phyloP scores from a whole-genome alignment of 1,140 invertebrate species.

The Littorina saxatilis region DNA sequence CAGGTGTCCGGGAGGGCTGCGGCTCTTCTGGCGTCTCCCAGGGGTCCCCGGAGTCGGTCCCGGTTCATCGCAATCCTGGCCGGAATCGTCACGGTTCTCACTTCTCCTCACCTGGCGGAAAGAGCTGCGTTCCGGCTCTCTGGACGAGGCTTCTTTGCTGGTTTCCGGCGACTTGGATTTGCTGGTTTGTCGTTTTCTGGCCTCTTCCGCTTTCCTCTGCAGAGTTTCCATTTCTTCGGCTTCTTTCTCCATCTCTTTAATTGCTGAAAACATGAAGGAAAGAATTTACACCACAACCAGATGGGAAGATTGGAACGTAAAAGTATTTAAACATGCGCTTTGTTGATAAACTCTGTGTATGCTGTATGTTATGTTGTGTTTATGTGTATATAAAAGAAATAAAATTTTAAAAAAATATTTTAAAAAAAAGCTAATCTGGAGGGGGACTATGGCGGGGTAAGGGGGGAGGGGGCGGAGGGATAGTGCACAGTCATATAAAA shows the following conservation, averaged over 20 bases:
- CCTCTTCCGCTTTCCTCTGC: constrained; percentile 10
- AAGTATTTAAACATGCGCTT: too few species aligned
- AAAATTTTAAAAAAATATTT: too few species aligned
- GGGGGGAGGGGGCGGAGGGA: too few species aligned
- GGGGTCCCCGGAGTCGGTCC: constrained; percentile 27
- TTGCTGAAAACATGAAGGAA: too few species aligned
- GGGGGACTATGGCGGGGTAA: too few species aligned
- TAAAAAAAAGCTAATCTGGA: too few species aligned
- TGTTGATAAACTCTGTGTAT: too few species aligned
- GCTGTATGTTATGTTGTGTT: too few species aligned
- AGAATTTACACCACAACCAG: too few species aligned
- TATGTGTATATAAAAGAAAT: too few species aligned
- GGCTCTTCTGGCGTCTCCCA: constrained; percentile 53
- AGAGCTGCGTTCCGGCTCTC: constrained; percentile 16
- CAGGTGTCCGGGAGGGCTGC: constrained; percentile 53
- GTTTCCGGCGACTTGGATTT: constrained; percentile 1
- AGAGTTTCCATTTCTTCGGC: neutral
- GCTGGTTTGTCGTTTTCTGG: constrained; percentile 6
- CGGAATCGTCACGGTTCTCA: neutral
- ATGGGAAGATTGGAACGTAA: too few species aligned
- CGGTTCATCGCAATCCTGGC: constrained; percentile 21
- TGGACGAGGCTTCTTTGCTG: constrained; percentile 3
- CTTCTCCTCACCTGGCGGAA: constrained; percentile 31
- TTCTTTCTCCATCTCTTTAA: constrained; percentile 27
- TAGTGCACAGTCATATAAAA: too few species aligned